Evolutionary conservation across 2,797 vertebrate species (phyloP), one percentile per base, ranked within the genome.

Genomic region (Antennarius maculatus): DNA sequence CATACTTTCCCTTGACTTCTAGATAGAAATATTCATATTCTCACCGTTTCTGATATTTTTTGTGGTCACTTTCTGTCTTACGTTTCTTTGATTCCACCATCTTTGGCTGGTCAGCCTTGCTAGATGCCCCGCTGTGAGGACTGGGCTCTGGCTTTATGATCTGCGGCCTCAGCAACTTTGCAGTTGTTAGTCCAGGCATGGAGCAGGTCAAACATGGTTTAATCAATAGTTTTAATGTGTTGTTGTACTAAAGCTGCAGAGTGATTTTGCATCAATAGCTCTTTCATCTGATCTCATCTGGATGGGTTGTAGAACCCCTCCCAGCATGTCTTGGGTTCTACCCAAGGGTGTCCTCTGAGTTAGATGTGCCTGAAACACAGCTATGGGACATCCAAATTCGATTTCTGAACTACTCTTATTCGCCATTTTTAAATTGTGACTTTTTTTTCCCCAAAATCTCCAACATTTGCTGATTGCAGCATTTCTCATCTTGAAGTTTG

Each of bases 321-420:
- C 7, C 50, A 52, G 66, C 11, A 27, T 71, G 65, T 15, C 52
- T 15, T 13, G 23, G 45, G 64, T 69, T 41, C 61, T 34, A 49
- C 39, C n/a, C 16, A 18, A 28, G n/a, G 49, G 27, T 45, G 45
- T 58, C 34, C 41, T 61, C 34, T 41, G 37, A 42, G 42, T 16
- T 68, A 28, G 63, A 54, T 6, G 9, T 65, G 64, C n/a, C 43
- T 37, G 39, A 59, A 54, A 71, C 61, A 34, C 3, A 34, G 5
- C 31, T 8, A 34, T 34, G 31, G 15, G 41, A 43, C 9, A 61
- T 59, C 49, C 41, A 39, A 53, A 49, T 53, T 14, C 39, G 43
- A 45, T 51, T 34, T 51, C 34, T 15, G 27, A 56, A 42, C 53
- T 17, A 66, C 23, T 34, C 48, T 18, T 3, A 31, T 48, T 34